Evolutionary conservation across 2,797 vertebrate genomes (phyloP).

Genomic region (Cossypha dichroa): DNA sequence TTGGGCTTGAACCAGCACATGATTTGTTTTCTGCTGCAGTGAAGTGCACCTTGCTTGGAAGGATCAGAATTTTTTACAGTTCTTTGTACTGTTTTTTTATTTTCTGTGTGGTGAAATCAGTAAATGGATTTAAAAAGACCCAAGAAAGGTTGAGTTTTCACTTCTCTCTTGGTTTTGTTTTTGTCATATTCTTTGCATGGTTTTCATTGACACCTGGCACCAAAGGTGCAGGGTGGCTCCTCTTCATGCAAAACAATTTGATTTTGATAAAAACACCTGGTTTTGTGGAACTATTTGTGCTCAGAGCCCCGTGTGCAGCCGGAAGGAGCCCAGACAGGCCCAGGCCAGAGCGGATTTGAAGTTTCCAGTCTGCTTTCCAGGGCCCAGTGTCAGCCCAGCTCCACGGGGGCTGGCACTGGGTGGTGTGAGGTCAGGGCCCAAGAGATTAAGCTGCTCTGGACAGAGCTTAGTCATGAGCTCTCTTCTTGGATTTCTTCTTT

Average conservation of each 20-base stretch:
- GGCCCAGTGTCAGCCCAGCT: not conserved
- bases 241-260: not conserved
- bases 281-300: not conserved
- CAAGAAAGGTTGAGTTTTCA: not conserved
- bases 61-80: not conserved
- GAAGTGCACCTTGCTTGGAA: not conserved
- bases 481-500: not conserved
- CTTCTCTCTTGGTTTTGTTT: not conserved
- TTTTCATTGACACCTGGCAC: too few species aligned
- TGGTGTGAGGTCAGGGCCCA: not conserved
- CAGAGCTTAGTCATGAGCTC: not conserved
- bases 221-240: accelerated
- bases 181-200: accelerated
- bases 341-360: not conserved
- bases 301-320: not conserved
- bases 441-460: not conserved
- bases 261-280: not conserved
- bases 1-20: not conserved
- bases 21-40: not conserved
- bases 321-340: not conserved
- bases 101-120: not conserved
- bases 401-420: not conserved
- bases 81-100: not conserved
- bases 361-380: not conserved
- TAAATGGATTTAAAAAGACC: not conserved